These are phyloP conservation scores for Ormyrus rosae DNA, from an alignment of 2,888 invertebrate genomes.

Conservation along the genomic window DNA sequence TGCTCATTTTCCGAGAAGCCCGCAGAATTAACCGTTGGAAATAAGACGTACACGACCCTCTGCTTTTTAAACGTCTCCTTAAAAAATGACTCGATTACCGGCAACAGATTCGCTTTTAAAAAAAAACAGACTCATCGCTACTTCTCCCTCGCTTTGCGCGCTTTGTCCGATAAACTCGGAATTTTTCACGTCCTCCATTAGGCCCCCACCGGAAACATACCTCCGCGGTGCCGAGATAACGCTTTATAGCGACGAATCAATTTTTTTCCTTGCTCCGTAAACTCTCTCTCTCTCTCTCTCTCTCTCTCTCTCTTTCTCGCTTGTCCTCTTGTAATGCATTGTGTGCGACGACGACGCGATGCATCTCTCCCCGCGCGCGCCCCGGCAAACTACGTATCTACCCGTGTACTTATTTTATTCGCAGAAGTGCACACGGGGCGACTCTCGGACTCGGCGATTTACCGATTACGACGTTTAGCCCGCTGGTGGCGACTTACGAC, in stretches of 20 bases:
- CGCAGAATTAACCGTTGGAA: too few species aligned
- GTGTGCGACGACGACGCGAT: conserved; percentile 1
- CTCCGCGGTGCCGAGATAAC: not conserved
- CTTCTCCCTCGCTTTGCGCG: too few species aligned
- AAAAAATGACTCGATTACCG: too few species aligned
- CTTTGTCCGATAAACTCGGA: too few species aligned
- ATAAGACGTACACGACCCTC: too few species aligned
- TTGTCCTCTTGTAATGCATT: conserved; percentile 8
- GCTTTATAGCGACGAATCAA: conserved; percentile 25
- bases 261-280: conserved; percentile 13
- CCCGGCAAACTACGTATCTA: conserved; percentile 1
- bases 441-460: conserved; percentile 27
- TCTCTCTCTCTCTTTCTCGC: too few species aligned
- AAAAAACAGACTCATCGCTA: too few species aligned
- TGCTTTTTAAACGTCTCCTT: too few species aligned
- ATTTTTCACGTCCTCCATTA: too few species aligned
- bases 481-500: conserved; percentile 39
- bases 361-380: conserved; percentile 14
- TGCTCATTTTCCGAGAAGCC: too few species aligned
- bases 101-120: too few species aligned
- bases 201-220: not conserved
- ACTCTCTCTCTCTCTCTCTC: too few species aligned
- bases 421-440: conserved; percentile 20
- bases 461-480: conserved; percentile 15
- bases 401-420: conserved; percentile 34